phyloP scores from a whole-genome alignment of 2,888 invertebrate genomes.

The Tethea ocularis region DNA sequence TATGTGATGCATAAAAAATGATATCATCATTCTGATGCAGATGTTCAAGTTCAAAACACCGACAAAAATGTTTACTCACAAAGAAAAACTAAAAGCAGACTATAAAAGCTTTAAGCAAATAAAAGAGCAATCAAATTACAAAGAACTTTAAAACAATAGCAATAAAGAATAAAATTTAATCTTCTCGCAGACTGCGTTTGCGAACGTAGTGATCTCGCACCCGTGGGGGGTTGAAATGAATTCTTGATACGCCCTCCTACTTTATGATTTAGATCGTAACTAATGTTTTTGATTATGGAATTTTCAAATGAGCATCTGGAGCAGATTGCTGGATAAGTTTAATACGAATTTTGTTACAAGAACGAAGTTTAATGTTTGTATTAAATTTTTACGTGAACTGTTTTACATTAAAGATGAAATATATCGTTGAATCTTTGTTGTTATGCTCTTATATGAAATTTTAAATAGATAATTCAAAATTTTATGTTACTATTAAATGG shows the following conservation, averaged over 20 bases:
- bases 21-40: background rate
- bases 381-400: background rate
- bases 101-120: constrained; percentile 10
- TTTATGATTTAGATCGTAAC: constrained; percentile 49
- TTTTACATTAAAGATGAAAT: background rate
- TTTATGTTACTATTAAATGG: no score
- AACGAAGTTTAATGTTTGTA: background rate
- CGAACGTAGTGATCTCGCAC: constrained; percentile 39
- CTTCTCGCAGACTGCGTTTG: constrained; percentile 34
- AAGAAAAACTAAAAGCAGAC: background rate
- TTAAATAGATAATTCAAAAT: background rate
- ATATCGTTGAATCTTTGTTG: background rate
- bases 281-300: constrained; percentile 40
- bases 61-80: background rate
- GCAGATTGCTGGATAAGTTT: constrained; percentile 9
- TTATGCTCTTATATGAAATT: background rate
- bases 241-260: constrained; percentile 50
- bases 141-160: constrained; percentile 50
- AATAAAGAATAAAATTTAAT: constrained; percentile 58
- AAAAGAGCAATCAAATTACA: constrained; percentile 32
- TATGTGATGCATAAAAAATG: background rate
- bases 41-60: background rate
- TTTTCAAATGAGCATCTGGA: constrained; percentile 14
- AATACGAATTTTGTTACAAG: background rate
- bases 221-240: constrained; percentile 45